Percentiles rank a stretch among this genome's conserved stretches.
Conservation (phyloP, 2,113 vertebrate genomes). For the Vidua chalybeata region DNA sequence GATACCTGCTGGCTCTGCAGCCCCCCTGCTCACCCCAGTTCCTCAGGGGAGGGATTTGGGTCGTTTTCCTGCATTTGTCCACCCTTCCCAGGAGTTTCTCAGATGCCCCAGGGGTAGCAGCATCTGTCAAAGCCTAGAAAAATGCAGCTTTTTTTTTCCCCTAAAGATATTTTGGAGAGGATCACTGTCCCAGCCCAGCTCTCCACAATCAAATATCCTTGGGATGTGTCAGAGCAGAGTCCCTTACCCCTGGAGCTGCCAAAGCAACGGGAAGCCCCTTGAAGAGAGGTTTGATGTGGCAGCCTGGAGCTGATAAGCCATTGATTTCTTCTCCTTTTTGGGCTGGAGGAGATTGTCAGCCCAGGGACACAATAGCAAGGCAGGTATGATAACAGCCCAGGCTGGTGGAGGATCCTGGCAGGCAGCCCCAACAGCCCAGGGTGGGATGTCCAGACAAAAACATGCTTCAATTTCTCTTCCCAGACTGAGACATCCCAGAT, state of each 20-base stretch:
- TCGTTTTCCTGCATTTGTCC: neutral
- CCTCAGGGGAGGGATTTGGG: neutral
- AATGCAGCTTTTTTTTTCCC: neutral
- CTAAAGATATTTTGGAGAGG: neutral
- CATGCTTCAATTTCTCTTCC: neutral
- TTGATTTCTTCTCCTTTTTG: neutral
- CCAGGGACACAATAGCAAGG: neutral
- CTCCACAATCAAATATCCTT: neutral
- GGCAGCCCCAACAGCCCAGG: neutral
- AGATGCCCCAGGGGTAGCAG: neutral
- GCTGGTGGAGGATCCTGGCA: neutral
- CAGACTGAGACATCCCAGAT: neutral
- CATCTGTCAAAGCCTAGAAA: neutral
- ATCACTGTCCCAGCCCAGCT: neutral
- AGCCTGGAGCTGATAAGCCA: neutral
- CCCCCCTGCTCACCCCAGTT: neutral
- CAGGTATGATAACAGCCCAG: neutral
- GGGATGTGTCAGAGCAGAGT: rapidly evolving
- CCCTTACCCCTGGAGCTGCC: neutral
- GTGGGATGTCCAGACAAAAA: neutral
- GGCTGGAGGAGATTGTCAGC: neutral
- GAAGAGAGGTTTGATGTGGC: neutral
- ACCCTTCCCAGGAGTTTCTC: neutral
- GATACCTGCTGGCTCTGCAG: neutral
- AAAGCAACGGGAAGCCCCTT: neutral